A percentile compares a stretch with the other conserved stretches of the same genome.
phyloP scores from a whole-genome alignment of 2,113 vertebrate genomes.

The Theropithecus gelada region DNA sequence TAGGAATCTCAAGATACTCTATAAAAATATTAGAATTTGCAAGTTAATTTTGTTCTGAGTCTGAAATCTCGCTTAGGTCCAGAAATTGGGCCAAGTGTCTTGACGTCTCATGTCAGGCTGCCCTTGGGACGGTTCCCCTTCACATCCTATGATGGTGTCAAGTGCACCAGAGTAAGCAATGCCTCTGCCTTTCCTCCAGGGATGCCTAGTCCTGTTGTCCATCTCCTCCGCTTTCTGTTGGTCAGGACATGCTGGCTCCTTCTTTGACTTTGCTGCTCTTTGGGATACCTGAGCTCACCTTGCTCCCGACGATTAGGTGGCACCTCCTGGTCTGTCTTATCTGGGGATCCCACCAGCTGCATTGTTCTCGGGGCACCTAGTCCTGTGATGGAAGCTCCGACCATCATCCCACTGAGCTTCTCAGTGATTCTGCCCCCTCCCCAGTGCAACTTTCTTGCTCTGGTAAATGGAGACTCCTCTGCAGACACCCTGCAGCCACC shows the following conservation, averaged over 20 bases:
- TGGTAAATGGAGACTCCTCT: no score
- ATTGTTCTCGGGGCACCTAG: background rate
- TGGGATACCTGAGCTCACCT: background rate
- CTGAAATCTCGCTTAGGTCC: background rate
- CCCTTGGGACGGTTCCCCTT: background rate
- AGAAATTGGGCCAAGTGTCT: background rate
- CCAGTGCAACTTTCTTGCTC: background rate
- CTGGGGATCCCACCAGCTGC: background rate
- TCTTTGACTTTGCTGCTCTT: background rate
- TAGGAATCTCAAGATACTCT: background rate
- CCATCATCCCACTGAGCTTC: background rate
- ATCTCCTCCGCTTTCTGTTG: background rate
- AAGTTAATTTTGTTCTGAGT: background rate
- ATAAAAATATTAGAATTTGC: background rate
- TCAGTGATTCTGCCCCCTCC: background rate
- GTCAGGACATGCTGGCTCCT: fast-evolving
- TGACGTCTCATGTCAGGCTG: background rate
- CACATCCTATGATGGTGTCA: background rate
- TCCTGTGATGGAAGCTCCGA: background rate
- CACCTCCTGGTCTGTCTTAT: background rate
- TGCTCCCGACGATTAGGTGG: no score
- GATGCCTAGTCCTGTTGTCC: no score
- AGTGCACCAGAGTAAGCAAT: background rate
- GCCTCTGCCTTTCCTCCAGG: background rate
- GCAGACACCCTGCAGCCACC: background rate